Percentiles rank a stretch among this genome's conserved stretches.
phyloP scores from a whole-genome alignment of 2,888 invertebrate genomes.

The Lasioglossum zephyrum region DNA sequence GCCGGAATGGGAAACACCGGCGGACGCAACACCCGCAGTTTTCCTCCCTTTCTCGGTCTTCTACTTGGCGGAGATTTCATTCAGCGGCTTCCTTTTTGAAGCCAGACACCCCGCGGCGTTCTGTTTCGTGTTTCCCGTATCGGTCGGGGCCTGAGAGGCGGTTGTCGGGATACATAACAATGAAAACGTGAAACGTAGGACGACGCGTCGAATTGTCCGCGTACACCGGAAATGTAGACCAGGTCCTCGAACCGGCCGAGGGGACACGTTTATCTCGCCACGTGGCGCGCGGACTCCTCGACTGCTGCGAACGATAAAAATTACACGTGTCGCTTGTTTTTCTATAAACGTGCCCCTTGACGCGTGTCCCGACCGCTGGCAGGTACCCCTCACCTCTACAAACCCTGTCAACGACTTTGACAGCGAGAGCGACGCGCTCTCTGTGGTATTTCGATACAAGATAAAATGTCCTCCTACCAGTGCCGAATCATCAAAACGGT shows the following conservation, averaged over 20 bases:
- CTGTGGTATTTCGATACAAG: not conserved
- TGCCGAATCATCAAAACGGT: not conserved
- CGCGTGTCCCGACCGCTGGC: conserved; percentile 12
- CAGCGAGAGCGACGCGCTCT: not conserved
- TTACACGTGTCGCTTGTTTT: conserved; percentile 49
- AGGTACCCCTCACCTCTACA: conserved; percentile 21
- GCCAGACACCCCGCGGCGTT: conserved; percentile 60
- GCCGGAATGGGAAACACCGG: conserved; percentile 7
- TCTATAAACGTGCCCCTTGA: conserved; percentile 2
- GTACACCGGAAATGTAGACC: conserved; percentile 53
- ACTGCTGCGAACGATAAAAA: conserved; percentile 45
- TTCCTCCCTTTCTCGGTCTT: conserved; percentile 37
- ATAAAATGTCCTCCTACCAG: not conserved
- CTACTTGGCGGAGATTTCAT: conserved; percentile 50
- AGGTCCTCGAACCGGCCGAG: conserved; percentile 22
- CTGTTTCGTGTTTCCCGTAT: conserved; percentile 61
- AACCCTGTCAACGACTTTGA: conserved; percentile 25
- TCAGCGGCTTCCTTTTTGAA: conserved; percentile 56
- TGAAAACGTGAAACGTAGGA: conserved; percentile 47
- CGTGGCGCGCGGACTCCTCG: conserved; percentile 42
- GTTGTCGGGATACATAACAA: conserved; percentile 51
- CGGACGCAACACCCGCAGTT: conserved; percentile 9
- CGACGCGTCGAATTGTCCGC: conserved; percentile 57
- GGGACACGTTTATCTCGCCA: conserved; percentile 56
- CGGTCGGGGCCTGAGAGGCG: conserved; percentile 31